Base-by-base conservation (phyloP, 2,113 vertebrate species). In the Tenrec ecaudatus region DNA sequence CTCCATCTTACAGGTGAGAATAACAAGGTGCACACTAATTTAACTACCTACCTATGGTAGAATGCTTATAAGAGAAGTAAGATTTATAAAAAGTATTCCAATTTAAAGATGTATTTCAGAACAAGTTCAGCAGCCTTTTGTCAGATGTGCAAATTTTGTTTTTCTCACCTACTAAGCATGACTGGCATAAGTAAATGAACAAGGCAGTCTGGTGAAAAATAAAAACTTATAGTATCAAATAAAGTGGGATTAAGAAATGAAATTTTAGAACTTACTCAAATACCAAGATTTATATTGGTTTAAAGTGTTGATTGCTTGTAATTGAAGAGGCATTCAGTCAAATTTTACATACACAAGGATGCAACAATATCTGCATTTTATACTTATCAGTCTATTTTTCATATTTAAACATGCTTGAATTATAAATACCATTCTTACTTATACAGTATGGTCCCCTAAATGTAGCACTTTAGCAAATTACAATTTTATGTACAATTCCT, bases 51-150 rank as follows among this genome's bases (percentile, higher is more conserved):
- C 6, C 27, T 2, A 58, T 31, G 14, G 8, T 33, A 64, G 2
- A 38, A 1, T 62, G 16, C 27, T 95, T 66, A 19, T 64, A 88
- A 79, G 8, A 19, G 27, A 80, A 83, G 1, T 64, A 3, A 92
- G 2, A 83, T 82, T 80, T 93, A 83, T 75, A 77, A 78, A 89
- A 78, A 33, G 29, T 29, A 4, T 66, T 86, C 47, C 16, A 83
- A 78, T 43, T 69, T 85, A 87, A 84, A 91, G 89, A 53, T n/a
- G 0, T 33, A 58, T 71, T 77, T 92, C 22, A 64, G 29, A 89
- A 77, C 11, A 79, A 16, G 77, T 31, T 1, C 27, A 80, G 64
- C 40, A 22, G 23, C 10, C 66, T 3, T 76, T 77, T 14, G 27
- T 68, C 9, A 33, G 27, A 33, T 1, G 38, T 79, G 15, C 64